A percentile compares a stretch with the other conserved stretches of the same genome.
phyloP scores from a whole-genome alignment of 2,113 vertebrate genomes.

The Oryzias woworae region DNA sequence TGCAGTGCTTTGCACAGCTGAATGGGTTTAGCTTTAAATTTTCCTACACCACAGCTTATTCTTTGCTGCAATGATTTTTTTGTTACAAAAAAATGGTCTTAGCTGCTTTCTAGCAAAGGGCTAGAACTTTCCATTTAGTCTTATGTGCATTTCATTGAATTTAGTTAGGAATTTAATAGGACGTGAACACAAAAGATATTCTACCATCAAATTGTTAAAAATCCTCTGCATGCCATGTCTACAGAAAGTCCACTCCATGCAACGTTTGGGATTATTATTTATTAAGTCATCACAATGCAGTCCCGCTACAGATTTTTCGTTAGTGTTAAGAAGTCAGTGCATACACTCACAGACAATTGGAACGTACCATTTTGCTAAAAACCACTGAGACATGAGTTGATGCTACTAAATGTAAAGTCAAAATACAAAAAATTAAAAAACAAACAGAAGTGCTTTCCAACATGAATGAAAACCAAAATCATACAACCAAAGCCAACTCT shows the following conservation, averaged over 20 bases:
- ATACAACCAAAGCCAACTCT: constrained; percentile 20
- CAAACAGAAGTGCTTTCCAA: background rate
- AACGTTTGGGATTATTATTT: constrained; percentile 64
- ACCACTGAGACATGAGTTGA: constrained; percentile 1
- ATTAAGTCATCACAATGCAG: constrained; percentile 54
- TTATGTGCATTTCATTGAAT: background rate
- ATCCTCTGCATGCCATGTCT: too few species aligned
- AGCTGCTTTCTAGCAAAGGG: constrained; percentile 1
- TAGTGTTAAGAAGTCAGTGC: constrained; percentile 49
- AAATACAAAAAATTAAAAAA: constrained; percentile 18
- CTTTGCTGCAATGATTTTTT: background rate
- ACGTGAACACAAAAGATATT: too few species aligned
- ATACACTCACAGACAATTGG: constrained; percentile 31
- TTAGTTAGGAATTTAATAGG: too few species aligned
- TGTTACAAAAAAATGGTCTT: background rate
- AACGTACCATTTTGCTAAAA: constrained; percentile 44
- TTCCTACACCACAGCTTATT: constrained; percentile 1
- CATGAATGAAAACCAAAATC: constrained; percentile 22
- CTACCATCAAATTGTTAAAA: too few species aligned
- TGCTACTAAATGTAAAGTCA: constrained; percentile 12
- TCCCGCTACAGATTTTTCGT: constrained; percentile 51
- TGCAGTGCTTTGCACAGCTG: constrained; percentile 5
- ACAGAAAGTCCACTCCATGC: constrained; percentile 1
- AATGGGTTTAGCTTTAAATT: constrained; percentile 3
- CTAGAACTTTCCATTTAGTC: background rate